Evolutionary conservation across 2,113 vertebrate species (phyloP), one percentile per base, ranked within the genome.

Genomic region (Poeciliopsis turrubarensis): DNA sequence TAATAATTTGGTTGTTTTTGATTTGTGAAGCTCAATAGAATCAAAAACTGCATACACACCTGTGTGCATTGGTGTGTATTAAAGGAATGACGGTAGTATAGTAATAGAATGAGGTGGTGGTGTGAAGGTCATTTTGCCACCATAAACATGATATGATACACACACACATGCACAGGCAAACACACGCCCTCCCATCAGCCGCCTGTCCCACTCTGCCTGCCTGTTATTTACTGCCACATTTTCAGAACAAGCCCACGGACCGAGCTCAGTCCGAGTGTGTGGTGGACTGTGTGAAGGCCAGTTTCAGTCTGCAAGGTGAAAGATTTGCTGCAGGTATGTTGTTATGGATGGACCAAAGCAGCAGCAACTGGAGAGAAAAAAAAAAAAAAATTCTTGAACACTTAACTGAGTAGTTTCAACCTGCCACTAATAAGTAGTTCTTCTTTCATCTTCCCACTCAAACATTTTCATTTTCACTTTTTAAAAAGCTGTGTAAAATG

Each of bases 101-200:
- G 87, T 73, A 68, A 78, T 78, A 78, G 84, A 71, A 81, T 70
- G 81, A 84, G 84, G 78, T 74, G 81, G 34, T 63, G 83, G 68
- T 64, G 44, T 86, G 87, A 91, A 91, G 87, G 87, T 88, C 82
- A 30, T 70, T 82, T 78, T 76, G 73, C 81, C 81, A 54, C 76
- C 74, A 86, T 89, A 87, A 83, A 84, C 75, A 73, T 60, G 67
- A 47, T 32, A 57, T 22, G 51, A 65, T 13, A 26, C 68, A 72
- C 67, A 73, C 76, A 70, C 65, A 65, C 31, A 30, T 68, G 17
- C 17, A 17, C 17, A 80, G 30, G 12, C 44, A 12, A 22, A 44
- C 74, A 80, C 65, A 70, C 77, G 74, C 77, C 77, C 75, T 61
- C 77, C 65, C 64, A 72, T 78, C 70, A 87, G 70, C 74, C 78